A percentile compares a stretch with the other conserved stretches of the same genome.
These are phyloP conservation scores for Julus scanicus DNA, from an alignment of 2,888 invertebrate species.

Conservation along the genomic window DNA sequence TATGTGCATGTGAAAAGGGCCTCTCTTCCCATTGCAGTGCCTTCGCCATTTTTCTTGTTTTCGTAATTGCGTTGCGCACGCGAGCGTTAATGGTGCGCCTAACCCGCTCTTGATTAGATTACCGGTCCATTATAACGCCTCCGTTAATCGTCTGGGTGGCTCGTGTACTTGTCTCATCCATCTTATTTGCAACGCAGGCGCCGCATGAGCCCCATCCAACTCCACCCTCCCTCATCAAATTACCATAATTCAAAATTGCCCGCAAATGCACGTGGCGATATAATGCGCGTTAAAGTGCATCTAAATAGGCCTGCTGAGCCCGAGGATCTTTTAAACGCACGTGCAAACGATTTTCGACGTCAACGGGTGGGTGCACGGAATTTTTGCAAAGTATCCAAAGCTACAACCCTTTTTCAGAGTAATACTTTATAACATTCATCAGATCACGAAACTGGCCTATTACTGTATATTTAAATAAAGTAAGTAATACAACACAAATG, in stretches of 20 bases:
- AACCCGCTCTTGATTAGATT: neutral
- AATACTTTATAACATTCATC: too few relatives aligned
- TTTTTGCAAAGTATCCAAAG: too few relatives aligned
- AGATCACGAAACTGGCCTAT: too few relatives aligned
- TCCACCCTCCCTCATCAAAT: neutral
- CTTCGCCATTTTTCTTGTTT: neutral
- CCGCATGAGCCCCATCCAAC: neutral
- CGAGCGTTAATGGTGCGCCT: neutral
- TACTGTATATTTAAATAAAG: too few relatives aligned
- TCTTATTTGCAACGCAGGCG: neutral
- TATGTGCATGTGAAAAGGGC: too few relatives aligned
- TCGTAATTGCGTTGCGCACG: neutral
- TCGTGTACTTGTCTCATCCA: neutral
- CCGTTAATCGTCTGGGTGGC: neutral
- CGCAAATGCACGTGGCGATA: neutral
- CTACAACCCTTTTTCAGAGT: too few relatives aligned
- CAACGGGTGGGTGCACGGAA: too few relatives aligned
- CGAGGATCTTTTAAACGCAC: neutral
- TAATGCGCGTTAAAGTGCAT: constrained; percentile 1
- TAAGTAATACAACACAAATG: too few relatives aligned
- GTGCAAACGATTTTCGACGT: neutral
- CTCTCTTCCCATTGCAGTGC: too few relatives aligned
- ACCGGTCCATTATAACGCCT: neutral
- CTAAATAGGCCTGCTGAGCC: neutral
- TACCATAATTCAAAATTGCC: neutral